Base-by-base conservation (phyloP, 2,888 invertebrate species). In the Dynastes tityus region DNA sequence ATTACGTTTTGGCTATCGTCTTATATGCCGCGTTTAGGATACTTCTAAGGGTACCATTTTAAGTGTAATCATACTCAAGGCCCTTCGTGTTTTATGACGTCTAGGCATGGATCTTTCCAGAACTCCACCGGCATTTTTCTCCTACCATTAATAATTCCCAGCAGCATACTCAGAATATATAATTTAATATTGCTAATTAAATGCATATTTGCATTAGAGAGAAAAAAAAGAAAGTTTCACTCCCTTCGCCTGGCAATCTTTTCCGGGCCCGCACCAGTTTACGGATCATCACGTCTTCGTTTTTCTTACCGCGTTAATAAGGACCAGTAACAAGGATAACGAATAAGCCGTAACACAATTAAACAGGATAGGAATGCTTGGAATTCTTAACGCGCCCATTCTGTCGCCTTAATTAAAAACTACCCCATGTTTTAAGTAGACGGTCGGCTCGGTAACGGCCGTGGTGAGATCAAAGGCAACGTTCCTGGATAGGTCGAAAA, bases 371-470 rank as follows among this genome's bases (percentile, higher is more conserved):
- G 88, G 88, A 87, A 88, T 88, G 87, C 85, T 83, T 84, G 87
- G 88, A 87, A 88, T 88, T 88, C 88, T 88, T 88, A 87, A 87
- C 87, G 88, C 85, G 86, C 85, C 85, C 87, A 85, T 88, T 87
- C 86, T 87, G 88, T 87, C 87, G 87, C 88, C 88, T 88, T 88
- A 88, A 88, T 88, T 88, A 88, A 88, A 88, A 88, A 88, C 86
- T 87, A 87, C 87, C 86, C 86, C 84, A 85, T 84, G 85, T 84
- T 84, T 82, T 80, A 82, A 81, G 78, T 81, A 83, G 83, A 80
- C 78, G 85, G 79, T 83, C 86, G 82, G 79, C 76, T 78, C 53
- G 80, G 37, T 75, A 45, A 49, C 73, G 65, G 51, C 16, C 45
- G 77, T 32, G 22, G 53, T 53, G 49, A 32, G 37, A 63, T 61